phyloP scores from a whole-genome alignment of 2,888 invertebrate genomes.

The Cheilosia scutellata region DNA sequence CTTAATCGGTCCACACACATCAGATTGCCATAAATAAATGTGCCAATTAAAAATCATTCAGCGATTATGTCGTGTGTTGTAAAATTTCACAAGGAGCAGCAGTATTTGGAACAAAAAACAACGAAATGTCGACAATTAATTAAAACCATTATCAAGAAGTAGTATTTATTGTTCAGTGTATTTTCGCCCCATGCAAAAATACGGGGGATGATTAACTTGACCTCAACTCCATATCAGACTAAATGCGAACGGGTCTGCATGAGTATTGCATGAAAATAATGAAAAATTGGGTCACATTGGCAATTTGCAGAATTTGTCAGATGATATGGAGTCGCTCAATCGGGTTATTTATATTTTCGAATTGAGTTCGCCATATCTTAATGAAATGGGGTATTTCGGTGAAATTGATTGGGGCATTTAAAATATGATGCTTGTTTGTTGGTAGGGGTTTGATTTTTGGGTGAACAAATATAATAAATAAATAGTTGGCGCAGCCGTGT shows the following conservation, averaged over 20 bases:
- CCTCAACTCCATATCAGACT: slow-evolving; percentile 50
- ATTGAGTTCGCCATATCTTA: too few species aligned
- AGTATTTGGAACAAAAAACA: not conserved
- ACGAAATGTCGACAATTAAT: slow-evolving; percentile 58
- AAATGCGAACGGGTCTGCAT: not conserved
- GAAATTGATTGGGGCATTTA: too few species aligned
- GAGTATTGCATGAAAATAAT: not conserved
- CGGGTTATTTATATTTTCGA: not conserved
- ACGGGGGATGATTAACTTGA: slow-evolving; percentile 60
- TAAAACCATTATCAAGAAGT: slow-evolving; percentile 55
- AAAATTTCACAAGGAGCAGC: slow-evolving; percentile 15
- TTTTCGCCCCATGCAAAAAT: slow-evolving; percentile 16
- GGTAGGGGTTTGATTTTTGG: too few species aligned
- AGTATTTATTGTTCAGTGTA: slow-evolving; percentile 37
- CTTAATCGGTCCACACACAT: not conserved
- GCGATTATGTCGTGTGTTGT: slow-evolving; percentile 5
- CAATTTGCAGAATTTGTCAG: slow-evolving; percentile 18
- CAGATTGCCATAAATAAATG: slow-evolving; percentile 29
- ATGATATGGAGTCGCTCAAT: not conserved
- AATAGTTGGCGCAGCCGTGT: too few species aligned
- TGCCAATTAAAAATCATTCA: slow-evolving; percentile 32
- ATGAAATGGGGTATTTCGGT: too few species aligned
- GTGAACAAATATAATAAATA: too few species aligned
- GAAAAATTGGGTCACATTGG: slow-evolving; percentile 31
- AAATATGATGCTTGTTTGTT: too few species aligned